Percentiles rank a stretch among this genome's conserved stretches.
Evolutionary conservation across 2,888 invertebrate genomes (phyloP).

Genomic region (Opisthograptis luteolata): DNA sequence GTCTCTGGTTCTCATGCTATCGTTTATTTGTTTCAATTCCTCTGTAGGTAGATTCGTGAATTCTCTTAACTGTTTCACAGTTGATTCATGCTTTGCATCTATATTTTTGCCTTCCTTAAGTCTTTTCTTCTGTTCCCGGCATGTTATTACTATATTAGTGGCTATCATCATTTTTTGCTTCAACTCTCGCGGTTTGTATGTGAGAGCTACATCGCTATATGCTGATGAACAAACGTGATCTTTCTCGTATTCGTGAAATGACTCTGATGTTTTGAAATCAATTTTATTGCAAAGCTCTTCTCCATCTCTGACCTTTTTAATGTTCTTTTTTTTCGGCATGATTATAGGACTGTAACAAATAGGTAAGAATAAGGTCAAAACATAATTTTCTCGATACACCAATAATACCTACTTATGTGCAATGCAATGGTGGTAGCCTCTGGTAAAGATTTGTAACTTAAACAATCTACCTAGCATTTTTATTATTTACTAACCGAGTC

Average conservation of each 20-base stretch:
- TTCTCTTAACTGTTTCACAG: neutral
- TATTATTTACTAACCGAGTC: too few relatives aligned
- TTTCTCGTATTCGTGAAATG: slow-evolving; percentile 9
- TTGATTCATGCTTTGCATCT: neutral
- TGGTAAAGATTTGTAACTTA: too few relatives aligned
- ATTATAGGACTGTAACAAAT: slow-evolving; percentile 16
- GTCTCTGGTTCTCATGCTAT: slow-evolving; percentile 2
- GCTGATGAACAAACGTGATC: neutral
- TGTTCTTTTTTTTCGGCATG: slow-evolving; percentile 5
- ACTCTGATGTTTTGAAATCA: neutral
- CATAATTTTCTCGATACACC: neutral
- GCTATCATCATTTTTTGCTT: slow-evolving; percentile 19
- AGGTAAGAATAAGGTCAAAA: neutral
- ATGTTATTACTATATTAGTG: neutral
- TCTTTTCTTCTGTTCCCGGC: slow-evolving; percentile 1
- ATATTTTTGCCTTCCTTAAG: neutral
- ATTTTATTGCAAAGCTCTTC: neutral
- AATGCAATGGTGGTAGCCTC: too few relatives aligned
- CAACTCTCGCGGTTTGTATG: slow-evolving; percentile 1
- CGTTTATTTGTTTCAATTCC: slow-evolving; percentile 3
- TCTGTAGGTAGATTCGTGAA: slow-evolving; percentile 3
- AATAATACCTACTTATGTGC: too few relatives aligned
- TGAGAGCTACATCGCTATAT: neutral
- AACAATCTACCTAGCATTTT: too few relatives aligned
- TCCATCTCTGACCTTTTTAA: neutral